phyloP scores from a whole-genome alignment of 2,113 vertebrate genomes.

The Eudyptes chrysolophus region DNA sequence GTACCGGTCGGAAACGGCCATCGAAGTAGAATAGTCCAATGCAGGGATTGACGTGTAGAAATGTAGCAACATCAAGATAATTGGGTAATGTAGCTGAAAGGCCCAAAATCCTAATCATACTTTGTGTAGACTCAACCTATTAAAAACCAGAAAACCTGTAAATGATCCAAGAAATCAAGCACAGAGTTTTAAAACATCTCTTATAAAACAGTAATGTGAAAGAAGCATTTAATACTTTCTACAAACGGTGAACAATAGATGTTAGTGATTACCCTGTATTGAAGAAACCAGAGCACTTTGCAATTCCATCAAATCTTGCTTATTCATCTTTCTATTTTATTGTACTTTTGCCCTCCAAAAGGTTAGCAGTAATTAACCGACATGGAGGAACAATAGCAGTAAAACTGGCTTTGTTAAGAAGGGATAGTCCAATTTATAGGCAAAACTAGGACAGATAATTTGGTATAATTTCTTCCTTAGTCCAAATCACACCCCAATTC shows the following conservation, averaged over 20 bases:
- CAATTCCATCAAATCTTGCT: not conserved
- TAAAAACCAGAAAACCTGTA: not conserved
- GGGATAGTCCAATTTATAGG: not conserved
- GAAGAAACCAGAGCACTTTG: not conserved
- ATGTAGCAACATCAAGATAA: conserved; percentile 93
- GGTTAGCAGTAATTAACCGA: not conserved
- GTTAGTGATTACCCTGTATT: not conserved
- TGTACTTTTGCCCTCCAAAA: not conserved
- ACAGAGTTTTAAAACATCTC: not conserved
- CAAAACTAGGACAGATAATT: not conserved
- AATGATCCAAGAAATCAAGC: not conserved
- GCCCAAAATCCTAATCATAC: conserved; percentile 97
- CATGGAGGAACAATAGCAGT: not conserved
- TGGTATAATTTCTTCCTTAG: not conserved
- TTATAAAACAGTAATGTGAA: not conserved
- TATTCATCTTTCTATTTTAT: not conserved
- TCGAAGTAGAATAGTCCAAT: conserved; percentile 98
- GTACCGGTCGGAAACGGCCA: conserved; percentile 93
- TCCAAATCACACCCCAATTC: not conserved
- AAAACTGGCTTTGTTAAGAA: not conserved
- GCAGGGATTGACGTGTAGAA: conserved; percentile 94
- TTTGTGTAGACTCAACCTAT: conserved; percentile 97
- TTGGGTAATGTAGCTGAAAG: conserved; percentile 97
- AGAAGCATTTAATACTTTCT: not conserved
- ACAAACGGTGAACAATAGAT: not conserved